Evolutionary conservation across 2,888 invertebrate genomes (phyloP), one percentile per base, ranked within the genome.

Genomic region (Miltochrista miniata): DNA sequence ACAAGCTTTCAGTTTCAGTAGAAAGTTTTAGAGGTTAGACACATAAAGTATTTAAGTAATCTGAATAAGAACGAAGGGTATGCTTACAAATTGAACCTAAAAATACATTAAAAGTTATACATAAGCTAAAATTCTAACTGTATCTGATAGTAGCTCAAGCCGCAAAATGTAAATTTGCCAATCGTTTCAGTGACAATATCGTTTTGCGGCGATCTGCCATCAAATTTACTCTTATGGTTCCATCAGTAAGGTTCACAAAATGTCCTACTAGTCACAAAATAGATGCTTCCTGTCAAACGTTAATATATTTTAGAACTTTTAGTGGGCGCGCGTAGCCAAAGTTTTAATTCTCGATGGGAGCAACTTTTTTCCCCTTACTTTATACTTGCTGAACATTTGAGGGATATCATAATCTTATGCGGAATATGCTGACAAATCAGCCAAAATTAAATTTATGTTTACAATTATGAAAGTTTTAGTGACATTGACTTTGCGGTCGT

Each of bases 311-410:
- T n/a, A n/a, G n/a, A n/a, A n/a, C n/a, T n/a, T n/a, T n/a, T n/a
- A n/a, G n/a, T n/a, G n/a, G n/a, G n/a, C n/a, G n/a, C n/a, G n/a
- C n/a, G n/a, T n/a, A n/a, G n/a, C n/a, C n/a, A n/a, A n/a, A n/a
- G n/a, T n/a, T n/a, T n/a, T n/a, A n/a, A n/a, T n/a, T n/a, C n/a
- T n/a, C n/a, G n/a, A n/a, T 63, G 64, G 64, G 55, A 54, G 59
- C 50, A 65, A 64, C 61, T 67, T 68, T 73, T 67, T 67, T 59
- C 48, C 54, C 64, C 56, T 60, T 57, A 57, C 56, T 64, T 49
- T 54, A 51, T 68, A 58, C 61, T 66, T 66, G 30, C 34, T 39
- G 56, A 43, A 66, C 46, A 67, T 68, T 61, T 54, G 53, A 60
- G 60, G 41, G 52, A 64, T 57, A 64, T 61, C n/a, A n/a, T n/a